phyloP scores from a whole-genome alignment of 2,797 vertebrate species.

The Graptemys geographica region DNA sequence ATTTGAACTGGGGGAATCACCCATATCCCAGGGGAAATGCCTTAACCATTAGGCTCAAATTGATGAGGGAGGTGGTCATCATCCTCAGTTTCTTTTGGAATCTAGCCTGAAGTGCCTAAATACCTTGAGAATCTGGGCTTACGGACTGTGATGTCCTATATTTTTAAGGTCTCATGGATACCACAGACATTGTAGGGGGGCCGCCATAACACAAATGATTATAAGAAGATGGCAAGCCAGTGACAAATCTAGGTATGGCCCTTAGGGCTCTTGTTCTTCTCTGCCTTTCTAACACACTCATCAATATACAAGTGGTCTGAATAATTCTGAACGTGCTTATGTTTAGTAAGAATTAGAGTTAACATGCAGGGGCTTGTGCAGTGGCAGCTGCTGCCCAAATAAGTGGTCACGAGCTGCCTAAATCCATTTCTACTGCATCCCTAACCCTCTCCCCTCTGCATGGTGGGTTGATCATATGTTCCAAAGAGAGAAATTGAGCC shows the following conservation, averaged over 20 bases:
- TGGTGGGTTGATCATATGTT: background rate
- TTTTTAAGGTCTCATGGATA: background rate
- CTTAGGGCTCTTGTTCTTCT: background rate
- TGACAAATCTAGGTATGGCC: background rate
- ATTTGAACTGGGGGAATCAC: background rate
- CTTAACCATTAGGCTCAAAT: background rate
- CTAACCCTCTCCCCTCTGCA: rapidly evolving
- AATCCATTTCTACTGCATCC: background rate
- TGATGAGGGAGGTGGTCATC: background rate
- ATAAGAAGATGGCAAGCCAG: background rate
- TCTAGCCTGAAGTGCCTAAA: background rate
- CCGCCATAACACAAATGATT: background rate
- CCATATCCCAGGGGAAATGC: background rate
- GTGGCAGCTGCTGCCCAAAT: background rate
- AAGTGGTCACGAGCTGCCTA: background rate
- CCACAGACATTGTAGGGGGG: background rate
- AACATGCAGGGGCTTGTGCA: background rate
- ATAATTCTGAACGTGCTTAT: background rate
- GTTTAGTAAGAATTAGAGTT: background rate
- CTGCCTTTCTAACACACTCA: background rate
- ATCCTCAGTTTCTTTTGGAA: background rate
- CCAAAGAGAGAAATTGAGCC: background rate
- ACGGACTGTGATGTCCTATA: background rate
- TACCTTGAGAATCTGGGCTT: background rate
- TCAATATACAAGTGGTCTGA: background rate